Conservation (phyloP, 2,113 vertebrate species). For the Enhydra lutris region DNA sequence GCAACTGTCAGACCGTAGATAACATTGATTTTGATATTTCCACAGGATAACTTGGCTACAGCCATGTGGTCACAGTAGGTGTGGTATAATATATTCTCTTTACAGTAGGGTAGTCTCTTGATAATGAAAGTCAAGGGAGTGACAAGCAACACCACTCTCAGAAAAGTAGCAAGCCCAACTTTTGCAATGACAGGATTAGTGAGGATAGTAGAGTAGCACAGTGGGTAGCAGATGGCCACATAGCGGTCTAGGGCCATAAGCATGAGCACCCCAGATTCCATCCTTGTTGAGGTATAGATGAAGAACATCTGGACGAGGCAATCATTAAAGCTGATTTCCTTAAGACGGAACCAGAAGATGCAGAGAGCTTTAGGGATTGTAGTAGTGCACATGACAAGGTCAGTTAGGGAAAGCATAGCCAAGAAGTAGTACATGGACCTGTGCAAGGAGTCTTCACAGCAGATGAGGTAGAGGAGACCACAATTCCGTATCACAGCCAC, state of each 20-base stretch:
- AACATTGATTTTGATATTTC: constrained; percentile 40
- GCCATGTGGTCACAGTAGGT: constrained; percentile 71
- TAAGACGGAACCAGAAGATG: constrained; percentile 36
- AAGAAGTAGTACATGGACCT: constrained; percentile 67
- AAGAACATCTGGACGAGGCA: constrained; percentile 73
- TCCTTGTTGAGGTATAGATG: constrained; percentile 38
- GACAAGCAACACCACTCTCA: constrained; percentile 33
- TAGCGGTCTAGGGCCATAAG: constrained; percentile 60
- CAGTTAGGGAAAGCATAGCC: constrained; percentile 67
- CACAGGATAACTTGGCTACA: constrained; percentile 67
- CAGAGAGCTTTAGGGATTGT: constrained; percentile 47
- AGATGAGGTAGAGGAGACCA: constrained; percentile 18
- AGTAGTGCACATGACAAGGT: constrained; percentile 33
- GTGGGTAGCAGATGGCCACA: constrained; percentile 63
- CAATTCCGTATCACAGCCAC: constrained; percentile 40
- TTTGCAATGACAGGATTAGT: constrained; percentile 34
- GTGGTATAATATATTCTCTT: constrained; percentile 46
- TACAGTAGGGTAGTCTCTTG: constrained; percentile 56
- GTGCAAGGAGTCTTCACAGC: constrained; percentile 27
- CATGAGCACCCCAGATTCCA: constrained; percentile 60
- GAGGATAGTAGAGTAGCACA: constrained; percentile 61
- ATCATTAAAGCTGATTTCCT: constrained; percentile 44
- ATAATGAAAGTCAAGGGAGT: constrained; percentile 62
- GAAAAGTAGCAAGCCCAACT: constrained; percentile 32
- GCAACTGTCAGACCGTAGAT: constrained; percentile 62